These are phyloP conservation scores for Odocoileus hemionus DNA, from an alignment of 2,113 vertebrate genomes.

Conservation along the genomic window DNA sequence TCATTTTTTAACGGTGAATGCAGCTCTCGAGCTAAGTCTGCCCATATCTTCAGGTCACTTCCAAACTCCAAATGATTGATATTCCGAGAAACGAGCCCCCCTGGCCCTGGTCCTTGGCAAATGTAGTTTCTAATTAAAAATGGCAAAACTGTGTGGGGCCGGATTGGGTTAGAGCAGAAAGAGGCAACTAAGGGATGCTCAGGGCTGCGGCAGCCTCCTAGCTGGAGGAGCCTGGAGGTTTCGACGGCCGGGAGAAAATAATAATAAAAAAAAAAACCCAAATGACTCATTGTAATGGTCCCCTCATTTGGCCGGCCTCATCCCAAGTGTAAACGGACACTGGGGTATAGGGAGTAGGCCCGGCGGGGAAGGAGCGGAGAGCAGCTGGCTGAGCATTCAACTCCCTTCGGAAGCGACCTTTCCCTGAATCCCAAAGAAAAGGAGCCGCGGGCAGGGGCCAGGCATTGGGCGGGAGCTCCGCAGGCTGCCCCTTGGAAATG, in stretches of 20 bases:
- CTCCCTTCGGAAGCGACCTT: conserved; percentile 23
- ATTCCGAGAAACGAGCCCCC: neutral
- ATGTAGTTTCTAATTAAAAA: conserved; percentile 63
- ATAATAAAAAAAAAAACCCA: neutral
- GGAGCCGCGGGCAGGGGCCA: neutral
- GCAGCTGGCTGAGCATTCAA: neutral
- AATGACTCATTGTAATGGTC: neutral
- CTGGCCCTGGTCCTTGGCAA: conserved; percentile 42
- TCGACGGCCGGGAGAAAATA: neutral
- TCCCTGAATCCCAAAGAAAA: neutral
- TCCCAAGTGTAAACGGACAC: neutral
- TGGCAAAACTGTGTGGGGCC: conserved; percentile 41
- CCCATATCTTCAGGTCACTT: conserved; percentile 23
- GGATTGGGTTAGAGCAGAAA: neutral
- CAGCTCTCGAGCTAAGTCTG: neutral
- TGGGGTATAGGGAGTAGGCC: neutral
- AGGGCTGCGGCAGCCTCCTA: neutral
- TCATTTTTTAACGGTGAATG: neutral
- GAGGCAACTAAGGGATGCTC: neutral
- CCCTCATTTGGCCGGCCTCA: neutral
- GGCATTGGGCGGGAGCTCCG: neutral
- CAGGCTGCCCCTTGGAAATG: neutral
- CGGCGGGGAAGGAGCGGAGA: neutral
- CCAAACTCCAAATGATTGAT: conserved; percentile 58
- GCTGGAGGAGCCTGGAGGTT: neutral